Evolutionary conservation across 2,888 invertebrate genomes (phyloP).

Genomic region (Eristalis pertinax): DNA sequence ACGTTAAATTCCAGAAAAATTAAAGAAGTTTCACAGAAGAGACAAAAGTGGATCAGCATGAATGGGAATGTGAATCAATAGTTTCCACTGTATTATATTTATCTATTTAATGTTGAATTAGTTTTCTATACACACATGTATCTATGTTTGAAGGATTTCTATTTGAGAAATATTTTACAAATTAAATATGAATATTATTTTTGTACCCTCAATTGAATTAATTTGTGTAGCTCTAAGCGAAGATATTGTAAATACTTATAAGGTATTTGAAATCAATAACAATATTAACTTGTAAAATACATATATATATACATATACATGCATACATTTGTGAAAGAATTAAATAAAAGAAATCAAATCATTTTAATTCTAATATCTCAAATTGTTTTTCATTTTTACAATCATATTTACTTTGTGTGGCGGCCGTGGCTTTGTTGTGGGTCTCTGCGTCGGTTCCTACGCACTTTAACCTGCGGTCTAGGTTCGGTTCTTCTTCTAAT

Average conservation of each 20-base stretch:
- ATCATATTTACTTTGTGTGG: no score
- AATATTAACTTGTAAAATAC: conserved; percentile 19
- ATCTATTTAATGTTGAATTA: conserved; percentile 52
- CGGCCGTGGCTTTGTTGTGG: no score
- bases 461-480: no score
- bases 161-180: conserved; percentile 50
- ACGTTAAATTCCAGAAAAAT: not conserved
- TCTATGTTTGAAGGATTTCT: conserved; percentile 30
- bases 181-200: conserved; percentile 53
- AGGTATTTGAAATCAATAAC: conserved; percentile 26
- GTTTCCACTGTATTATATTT: not conserved
- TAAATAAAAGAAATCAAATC: conserved; percentile 10
- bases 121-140: conserved; percentile 25
- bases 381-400: not conserved
- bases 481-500: no score
- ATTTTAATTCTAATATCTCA: not conserved
- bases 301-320: conserved; percentile 17
- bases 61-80: not conserved
- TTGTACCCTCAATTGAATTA: conserved; percentile 45
- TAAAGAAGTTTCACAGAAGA: not conserved
- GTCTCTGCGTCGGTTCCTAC: no score
- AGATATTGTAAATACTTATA: conserved; percentile 41
- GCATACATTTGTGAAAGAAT: conserved; percentile 23
- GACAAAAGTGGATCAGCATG: conserved; percentile 13
- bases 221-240: conserved; percentile 32